Evolutionary conservation across 53 echinoderm and acorn worm genomes (phyloP).

Genomic region (Holothuria scabra): DNA sequence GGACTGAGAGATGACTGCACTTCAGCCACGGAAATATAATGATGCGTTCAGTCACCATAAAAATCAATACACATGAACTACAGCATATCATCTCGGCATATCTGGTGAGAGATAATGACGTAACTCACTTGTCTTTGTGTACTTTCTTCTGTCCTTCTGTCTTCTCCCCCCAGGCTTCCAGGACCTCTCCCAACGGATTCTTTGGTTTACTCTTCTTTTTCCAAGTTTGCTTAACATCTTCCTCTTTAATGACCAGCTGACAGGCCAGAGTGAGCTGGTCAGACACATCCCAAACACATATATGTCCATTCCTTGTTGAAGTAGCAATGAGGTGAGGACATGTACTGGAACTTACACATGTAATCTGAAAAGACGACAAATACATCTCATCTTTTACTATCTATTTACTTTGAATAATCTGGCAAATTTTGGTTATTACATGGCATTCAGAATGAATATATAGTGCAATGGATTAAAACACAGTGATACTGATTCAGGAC

Average conservation of each 20-base stretch:
- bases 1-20: too few species aligned
- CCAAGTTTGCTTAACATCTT: slow-evolving; percentile 50
- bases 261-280: slow-evolving; percentile 82
- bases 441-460: too few species aligned
- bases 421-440: too few species aligned
- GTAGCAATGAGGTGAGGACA: slow-evolving; percentile 82
- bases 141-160: slow-evolving; percentile 43
- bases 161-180: slow-evolving; percentile 77
- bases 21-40: too few species aligned
- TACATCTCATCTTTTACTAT: background rate
- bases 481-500: too few species aligned
- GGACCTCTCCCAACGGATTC: slow-evolving; percentile 35
- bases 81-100: too few species aligned
- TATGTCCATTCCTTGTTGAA: slow-evolving; percentile 77
- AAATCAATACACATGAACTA: too few species aligned
- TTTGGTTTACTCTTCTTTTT: slow-evolving; percentile 45
- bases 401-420: too few species aligned
- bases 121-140: slow-evolving; percentile 63
- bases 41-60: too few species aligned
- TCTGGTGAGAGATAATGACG: too few species aligned
- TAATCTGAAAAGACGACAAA: slow-evolving; percentile 64
- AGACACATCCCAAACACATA: slow-evolving; percentile 95
- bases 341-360: slow-evolving; percentile 78
- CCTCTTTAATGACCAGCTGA: slow-evolving; percentile 21
- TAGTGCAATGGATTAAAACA: too few species aligned